A percentile compares a stretch with the other conserved stretches of the same genome.
phyloP scores from a whole-genome alignment of 2,797 vertebrate species.

The Limosa lapponica region DNA sequence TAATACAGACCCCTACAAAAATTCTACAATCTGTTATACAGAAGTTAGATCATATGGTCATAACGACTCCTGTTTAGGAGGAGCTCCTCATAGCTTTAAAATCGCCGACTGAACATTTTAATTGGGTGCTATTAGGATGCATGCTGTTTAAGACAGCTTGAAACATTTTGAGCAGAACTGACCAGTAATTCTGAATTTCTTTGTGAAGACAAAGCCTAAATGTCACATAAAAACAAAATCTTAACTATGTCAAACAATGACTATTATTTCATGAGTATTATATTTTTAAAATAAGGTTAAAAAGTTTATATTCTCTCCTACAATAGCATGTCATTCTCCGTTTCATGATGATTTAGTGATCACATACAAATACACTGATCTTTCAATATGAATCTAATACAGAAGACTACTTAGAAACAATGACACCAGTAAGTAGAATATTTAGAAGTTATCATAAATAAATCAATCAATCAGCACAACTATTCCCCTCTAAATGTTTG shows the following conservation, averaged over 20 bases:
- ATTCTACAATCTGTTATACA: background rate
- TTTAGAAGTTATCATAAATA: background rate
- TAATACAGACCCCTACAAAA: background rate
- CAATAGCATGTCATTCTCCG: background rate
- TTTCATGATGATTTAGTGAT: background rate
- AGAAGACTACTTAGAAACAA: background rate
- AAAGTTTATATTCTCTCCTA: background rate
- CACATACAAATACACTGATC: background rate
- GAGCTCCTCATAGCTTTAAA: background rate
- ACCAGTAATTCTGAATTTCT: background rate
- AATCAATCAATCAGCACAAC: background rate
- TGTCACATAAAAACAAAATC: background rate
- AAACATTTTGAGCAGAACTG: background rate
- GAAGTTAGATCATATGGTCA: background rate
- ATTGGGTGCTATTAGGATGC: background rate
- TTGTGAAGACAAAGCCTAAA: background rate
- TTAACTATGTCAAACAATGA: background rate
- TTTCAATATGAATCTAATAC: background rate
- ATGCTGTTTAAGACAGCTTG: background rate
- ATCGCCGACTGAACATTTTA: background rate
- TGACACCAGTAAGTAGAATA: background rate
- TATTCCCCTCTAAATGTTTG: background rate
- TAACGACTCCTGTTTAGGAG: background rate
- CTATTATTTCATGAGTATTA: background rate
- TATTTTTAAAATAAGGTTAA: background rate